These are phyloP conservation scores for Psophia crepitans DNA, from an alignment of 2,113 vertebrate species.

Conservation along the genomic window DNA sequence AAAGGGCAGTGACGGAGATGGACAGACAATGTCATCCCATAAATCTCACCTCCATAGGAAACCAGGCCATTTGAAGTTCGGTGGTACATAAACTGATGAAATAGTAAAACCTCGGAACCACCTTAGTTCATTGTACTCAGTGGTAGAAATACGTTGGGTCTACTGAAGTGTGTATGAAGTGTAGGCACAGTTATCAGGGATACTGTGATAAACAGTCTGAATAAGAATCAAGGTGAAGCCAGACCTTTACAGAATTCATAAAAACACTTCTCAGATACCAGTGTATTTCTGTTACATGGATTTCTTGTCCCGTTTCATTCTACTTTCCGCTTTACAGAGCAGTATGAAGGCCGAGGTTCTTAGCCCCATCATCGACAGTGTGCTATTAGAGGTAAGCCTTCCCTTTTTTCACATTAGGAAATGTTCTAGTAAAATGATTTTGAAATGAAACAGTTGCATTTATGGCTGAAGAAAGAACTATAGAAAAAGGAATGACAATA, in stretches of 20 bases:
- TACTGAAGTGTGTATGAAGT: neutral
- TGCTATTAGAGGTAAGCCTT: conserved; percentile 86
- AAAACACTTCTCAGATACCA: neutral
- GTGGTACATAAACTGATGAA: neutral
- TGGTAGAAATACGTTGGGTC: neutral
- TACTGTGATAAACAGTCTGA: neutral
- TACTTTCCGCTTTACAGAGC: conserved; percentile 75
- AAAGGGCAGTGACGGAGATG: neutral
- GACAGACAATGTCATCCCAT: neutral
- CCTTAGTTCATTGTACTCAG: neutral
- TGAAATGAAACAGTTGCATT: neutral
- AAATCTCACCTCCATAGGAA: neutral
- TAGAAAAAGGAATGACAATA: neutral
- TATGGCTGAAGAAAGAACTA: neutral
- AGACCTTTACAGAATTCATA: neutral
- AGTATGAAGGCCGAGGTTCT: conserved; percentile 90
- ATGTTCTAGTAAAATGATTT: neutral
- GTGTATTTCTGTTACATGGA: neutral
- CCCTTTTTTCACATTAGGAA: neutral
- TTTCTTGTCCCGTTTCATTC: neutral
- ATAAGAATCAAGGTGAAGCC: neutral
- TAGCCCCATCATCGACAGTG: conserved; percentile 85
- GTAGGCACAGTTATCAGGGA: neutral
- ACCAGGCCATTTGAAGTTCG: neutral
- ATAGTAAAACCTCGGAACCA: neutral